Base-by-base conservation (phyloP, 2,888 invertebrate genomes). In the Automeris io region DNA sequence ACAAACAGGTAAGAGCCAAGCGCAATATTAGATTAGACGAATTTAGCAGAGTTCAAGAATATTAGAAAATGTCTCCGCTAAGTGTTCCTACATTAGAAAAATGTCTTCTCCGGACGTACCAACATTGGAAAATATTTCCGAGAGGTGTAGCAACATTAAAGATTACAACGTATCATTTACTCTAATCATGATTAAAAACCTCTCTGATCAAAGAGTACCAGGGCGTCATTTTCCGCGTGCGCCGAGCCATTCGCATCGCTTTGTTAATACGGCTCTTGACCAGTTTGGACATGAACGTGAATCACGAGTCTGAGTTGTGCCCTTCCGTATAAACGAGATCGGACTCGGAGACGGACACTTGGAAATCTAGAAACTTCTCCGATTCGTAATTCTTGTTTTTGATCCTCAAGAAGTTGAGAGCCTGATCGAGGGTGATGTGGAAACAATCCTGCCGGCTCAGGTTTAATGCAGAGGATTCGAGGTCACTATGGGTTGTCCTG, bases 361-460 rank as follows among this genome's bases (percentile, higher is more conserved):
- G 58, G 45, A 70, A 68, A 40, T 74, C 70, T 2, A 76, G 50
- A 40, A 48, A 61, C 34, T 68, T 70, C 23, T 78, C 78, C 0
- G 69, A 54, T 38, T 76, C 73, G 47, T 67, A 65, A 42, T 70
- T 65, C n/a, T 68, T 61, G 50, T 73, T 75, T 48, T 71, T 74
- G 42, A 61, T 51, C 16, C 78, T 63, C 7, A 78, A 57, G 64
- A 74, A 82, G 63, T 82, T 80, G 29, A 73, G 57, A 1, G 81
- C 75, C 49, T 82, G 80, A 39, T 82, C 81, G 5, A 77, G 57
- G 0, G 76, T 70, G 3, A 86, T 62, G 44, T 77, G 71, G 69
- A 85, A 86, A 57, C 82, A 82, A 49, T 83, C 85, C 51, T 78
- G 74, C 0, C 77, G 68, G 41, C 64, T 69, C 33, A 73, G 58